Evolutionary conservation across 1,140 invertebrate genomes (phyloP).

Genomic region (Rhyzopertha dominica): DNA sequence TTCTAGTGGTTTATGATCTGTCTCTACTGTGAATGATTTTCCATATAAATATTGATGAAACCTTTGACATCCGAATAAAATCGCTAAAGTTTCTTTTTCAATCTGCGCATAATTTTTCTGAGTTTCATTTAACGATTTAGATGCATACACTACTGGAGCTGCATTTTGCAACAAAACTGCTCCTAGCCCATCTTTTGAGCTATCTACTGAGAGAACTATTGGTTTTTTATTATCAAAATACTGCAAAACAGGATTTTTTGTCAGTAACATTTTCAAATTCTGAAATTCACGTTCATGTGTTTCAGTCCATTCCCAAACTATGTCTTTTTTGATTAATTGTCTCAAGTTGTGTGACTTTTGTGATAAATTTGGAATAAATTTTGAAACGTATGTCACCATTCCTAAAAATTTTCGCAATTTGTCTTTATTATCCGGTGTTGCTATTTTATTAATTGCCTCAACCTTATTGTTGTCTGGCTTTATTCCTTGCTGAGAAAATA

Average conservation of each 20-base stretch:
- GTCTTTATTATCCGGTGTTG: constrained; percentile 25
- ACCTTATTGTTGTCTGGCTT: constrained; percentile 16
- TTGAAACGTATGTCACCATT: constrained; percentile 35
- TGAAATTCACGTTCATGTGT: too few relatives aligned
- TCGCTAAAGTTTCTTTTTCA: constrained; percentile 42
- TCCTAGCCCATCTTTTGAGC: constrained; percentile 31
- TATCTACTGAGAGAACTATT: constrained; percentile 39
- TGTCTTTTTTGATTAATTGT: too few relatives aligned
- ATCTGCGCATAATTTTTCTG: constrained; percentile 39
- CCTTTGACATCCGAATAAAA: constrained; percentile 29
- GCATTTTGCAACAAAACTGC: constrained; percentile 33
- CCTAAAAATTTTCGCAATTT: constrained; percentile 39
- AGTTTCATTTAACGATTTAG: constrained; percentile 34
- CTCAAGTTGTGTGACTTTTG: too few relatives aligned
- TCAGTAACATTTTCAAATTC: too few relatives aligned
- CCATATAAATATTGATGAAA: constrained; percentile 35
- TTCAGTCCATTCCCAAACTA: too few relatives aligned
- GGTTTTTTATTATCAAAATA: constrained; percentile 29
- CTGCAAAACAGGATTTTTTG: too few relatives aligned
- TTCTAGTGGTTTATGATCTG: constrained; percentile 39
- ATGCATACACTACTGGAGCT: constrained; percentile 32
- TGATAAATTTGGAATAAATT: too few relatives aligned
- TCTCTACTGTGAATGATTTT: constrained; percentile 36
- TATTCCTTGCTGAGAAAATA: background rate
- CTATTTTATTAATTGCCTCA: constrained; percentile 28